A percentile compares a stretch with the other conserved stretches of the same genome.
Conservation (phyloP, 2,797 vertebrate species). For the Xiphophorus birchmanni region DNA sequence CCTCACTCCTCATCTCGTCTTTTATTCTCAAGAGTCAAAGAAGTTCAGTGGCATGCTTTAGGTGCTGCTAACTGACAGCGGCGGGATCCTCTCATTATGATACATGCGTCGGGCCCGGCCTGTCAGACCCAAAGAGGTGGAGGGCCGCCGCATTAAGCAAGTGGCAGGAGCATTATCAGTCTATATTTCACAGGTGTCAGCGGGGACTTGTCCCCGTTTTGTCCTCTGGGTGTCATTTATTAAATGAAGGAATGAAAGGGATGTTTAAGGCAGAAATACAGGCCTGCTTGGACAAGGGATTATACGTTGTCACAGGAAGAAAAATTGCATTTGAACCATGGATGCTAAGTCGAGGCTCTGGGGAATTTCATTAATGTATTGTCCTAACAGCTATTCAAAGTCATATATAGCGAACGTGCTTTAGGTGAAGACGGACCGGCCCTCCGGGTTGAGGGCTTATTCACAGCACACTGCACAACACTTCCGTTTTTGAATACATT, state of each 20-base stretch:
- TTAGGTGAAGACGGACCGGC: not conserved
- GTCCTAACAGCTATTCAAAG: slow-evolving; percentile 32
- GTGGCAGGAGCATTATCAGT: slow-evolving; percentile 71
- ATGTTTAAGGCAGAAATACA: slow-evolving; percentile 59
- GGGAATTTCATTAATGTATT: slow-evolving; percentile 45
- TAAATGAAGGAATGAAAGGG: slow-evolving; percentile 67
- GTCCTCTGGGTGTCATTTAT: slow-evolving; percentile 77
- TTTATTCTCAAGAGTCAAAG: slow-evolving; percentile 40
- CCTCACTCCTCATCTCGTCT: slow-evolving; percentile 25
- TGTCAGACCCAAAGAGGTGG: slow-evolving; percentile 55
- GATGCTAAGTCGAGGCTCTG: slow-evolving; percentile 21
- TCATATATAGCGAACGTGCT: slow-evolving; percentile 17
- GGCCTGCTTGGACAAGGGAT: slow-evolving; percentile 50
- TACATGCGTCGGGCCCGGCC: slow-evolving; percentile 55
- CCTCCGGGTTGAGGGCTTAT: slow-evolving; percentile 7
- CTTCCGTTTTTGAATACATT: slow-evolving; percentile 1
- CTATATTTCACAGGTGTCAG: slow-evolving; percentile 71
- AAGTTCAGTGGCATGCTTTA: slow-evolving; percentile 41
- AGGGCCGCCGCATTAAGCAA: slow-evolving; percentile 52
- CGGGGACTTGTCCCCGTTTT: slow-evolving; percentile 64
- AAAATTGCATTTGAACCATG: slow-evolving; percentile 47
- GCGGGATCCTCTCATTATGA: slow-evolving; percentile 64
- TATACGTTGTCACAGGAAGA: slow-evolving; percentile 43
- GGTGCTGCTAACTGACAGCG: slow-evolving; percentile 62
- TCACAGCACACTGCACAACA: slow-evolving; percentile 9